Base-by-base conservation (phyloP, 2,888 invertebrate genomes). In the Philhelius pedissequus region DNA sequence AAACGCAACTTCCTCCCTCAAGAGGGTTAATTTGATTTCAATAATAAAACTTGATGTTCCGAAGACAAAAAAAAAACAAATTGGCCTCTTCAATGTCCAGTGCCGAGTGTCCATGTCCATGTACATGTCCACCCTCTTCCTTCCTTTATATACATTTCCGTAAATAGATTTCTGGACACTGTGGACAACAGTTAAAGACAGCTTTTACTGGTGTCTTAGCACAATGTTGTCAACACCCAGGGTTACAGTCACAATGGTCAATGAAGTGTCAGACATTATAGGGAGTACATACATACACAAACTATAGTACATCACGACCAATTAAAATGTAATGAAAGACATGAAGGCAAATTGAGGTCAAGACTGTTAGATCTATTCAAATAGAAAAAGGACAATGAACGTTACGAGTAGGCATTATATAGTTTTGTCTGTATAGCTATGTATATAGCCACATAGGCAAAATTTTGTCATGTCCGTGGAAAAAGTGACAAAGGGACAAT, bases 241-340 rank as follows among this genome's bases (percentile, higher is more conserved):
- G 69, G 66, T 66, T 64, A 38, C 13, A 35, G 13, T 32, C 13
- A 11, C 11, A 54, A 48, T 54, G 45, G 54, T 3, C 25, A 45
- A 35, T 40, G n/a, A 62, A 71, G 52, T 79, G 48, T 22, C 50
- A 50, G 76, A 58, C 58, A 56, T 70, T 56, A 52, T 38, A 30
- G 50, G 25, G 48, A 54, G 32, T 22, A 52, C 52, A 40, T 50
- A 43, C 15, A 18, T 8, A 8, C n/a, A n/a, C n/a, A n/a, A n/a
- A n/a, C n/a, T 45, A 3, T 20, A 43, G 15, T 45, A 50, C 15
- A 52, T 27, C 27, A 52, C 15, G 43, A 58, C 76, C 70, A 81
- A 81, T 81, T 76, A 76, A 76, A 58, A 38, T 27, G 66, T 60
- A 71, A 81, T 81, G 50, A 64, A 70, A 76, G 15, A 76, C 56